Base-by-base conservation (phyloP, 2,888 invertebrate species). In the Agrotis puta region DNA sequence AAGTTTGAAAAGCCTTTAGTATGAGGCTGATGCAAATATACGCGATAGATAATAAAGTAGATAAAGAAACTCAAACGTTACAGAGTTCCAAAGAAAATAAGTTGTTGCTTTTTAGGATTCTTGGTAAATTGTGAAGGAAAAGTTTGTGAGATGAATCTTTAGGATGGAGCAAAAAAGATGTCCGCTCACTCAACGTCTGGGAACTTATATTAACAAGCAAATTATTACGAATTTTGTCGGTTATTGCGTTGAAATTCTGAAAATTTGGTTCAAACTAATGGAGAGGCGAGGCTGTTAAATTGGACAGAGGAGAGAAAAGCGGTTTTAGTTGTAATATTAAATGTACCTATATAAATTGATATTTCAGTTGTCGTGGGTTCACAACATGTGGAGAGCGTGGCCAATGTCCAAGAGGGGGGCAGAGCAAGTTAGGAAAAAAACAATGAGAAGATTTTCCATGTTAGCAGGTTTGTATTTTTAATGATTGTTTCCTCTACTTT, bases 171-270 rank as follows among this genome's bases (percentile, higher is more conserved):
- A 64, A 70, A 76, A 81, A 81, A 71, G 64, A 81, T 70, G 61
- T 64, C 50, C 81, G 70, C 54, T 81, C 81, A 70, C 77, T 81
- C 77, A 67, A 70, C 51, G 81, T 74, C 76, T 67, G 67, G 56
- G 62, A 82, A 78, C 82, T 79, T 79, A 77, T 67, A 76, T 82
- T 75, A 81, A 64, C 82, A 74, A 78, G 77, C 76, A 84, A 79
- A 81, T 85, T 85, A 78, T 70, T 79, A 77, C 64, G 77, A 77
- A 76, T 75, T 82, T 79, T 61, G 77, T 80, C 70, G 16, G 48
- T 66, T 80, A 81, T 81, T 70, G 64, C 51, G 64, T 65, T 27
- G 48, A 39, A 56, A 54, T 70, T 61, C 53, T 27, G 22, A 50
- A 56, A 53, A 56, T 65, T 80, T 69, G 9, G 18, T 39, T n/a